phyloP scores from a whole-genome alignment of 1,140 invertebrate species.

The Pararge aegeria region DNA sequence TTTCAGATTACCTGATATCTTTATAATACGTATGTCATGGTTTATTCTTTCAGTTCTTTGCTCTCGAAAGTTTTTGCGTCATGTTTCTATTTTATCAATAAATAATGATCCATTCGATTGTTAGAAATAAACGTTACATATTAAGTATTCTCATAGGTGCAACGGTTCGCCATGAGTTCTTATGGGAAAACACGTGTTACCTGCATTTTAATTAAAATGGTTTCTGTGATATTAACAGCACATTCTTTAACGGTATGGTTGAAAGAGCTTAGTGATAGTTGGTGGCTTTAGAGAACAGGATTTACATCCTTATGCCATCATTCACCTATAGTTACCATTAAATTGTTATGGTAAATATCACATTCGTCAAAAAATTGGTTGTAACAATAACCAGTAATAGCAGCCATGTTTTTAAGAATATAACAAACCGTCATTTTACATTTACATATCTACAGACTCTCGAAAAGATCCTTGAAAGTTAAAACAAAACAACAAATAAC shows the following conservation, averaged over 20 bases:
- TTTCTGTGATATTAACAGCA: slow-evolving; percentile 6
- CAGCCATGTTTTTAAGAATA: not conserved
- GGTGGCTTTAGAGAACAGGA: slow-evolving; percentile 3
- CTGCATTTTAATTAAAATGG: not conserved
- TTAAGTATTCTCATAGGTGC: no score
- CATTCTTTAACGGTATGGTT: no score
- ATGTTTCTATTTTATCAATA: no score
- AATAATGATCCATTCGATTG: no score
- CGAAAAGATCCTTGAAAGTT: not conserved
- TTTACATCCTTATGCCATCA: slow-evolving; percentile 14
- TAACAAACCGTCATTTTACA: not conserved
- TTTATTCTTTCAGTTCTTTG: no score
- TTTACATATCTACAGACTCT: not conserved
- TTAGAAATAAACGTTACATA: no score
- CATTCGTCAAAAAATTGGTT: slow-evolving; percentile 8
- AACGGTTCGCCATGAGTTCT: not conserved
- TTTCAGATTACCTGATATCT: no score
- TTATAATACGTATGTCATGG: no score
- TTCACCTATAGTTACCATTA: slow-evolving; percentile 8
- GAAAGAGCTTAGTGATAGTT: no score
- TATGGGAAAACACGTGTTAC: not conserved
- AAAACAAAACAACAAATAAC: not conserved
- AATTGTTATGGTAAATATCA: slow-evolving; percentile 20
- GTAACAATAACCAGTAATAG: not conserved
- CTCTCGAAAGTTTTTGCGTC: no score